A percentile compares a stretch with the other conserved stretches of the same genome.
These are phyloP conservation scores for Oreohelix idahoensis DNA, from an alignment of 1,140 invertebrate genomes.

Conservation along the genomic window DNA sequence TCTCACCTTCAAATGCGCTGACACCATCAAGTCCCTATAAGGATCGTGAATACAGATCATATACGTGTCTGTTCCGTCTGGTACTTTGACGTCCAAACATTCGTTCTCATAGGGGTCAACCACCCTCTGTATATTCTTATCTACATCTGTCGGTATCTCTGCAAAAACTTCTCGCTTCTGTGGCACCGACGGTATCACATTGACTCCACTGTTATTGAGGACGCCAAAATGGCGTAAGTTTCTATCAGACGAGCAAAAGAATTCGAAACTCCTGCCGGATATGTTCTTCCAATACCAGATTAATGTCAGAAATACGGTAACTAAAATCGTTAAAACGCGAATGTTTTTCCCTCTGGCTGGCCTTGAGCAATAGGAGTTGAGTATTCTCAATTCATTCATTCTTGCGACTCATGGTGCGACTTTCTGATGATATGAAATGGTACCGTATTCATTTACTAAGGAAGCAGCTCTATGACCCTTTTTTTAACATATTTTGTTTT, in stretches of 20 bases:
- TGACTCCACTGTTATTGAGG: background rate
- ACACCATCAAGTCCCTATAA: background rate
- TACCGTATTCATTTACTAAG: no score
- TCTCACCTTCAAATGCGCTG: slow-evolving; percentile 18
- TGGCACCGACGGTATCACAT: background rate
- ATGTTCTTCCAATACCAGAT: no score
- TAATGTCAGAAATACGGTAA: background rate
- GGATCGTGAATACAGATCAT: slow-evolving; percentile 18
- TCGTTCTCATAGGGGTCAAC: background rate
- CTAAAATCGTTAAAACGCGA: background rate
- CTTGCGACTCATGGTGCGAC: no score
- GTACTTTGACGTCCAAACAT: background rate
- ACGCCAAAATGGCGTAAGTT: background rate
- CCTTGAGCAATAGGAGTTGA: no score
- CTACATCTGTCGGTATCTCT: background rate
- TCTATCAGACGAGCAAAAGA: slow-evolving; percentile 9
- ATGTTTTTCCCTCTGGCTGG: background rate
- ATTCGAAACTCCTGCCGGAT: background rate
- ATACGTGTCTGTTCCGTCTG: background rate
- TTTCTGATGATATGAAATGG: no score
- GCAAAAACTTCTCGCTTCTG: background rate
- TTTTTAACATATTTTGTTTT: no score
- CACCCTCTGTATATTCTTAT: background rate
- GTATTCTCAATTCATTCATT: no score
- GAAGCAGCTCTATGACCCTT: no score